phyloP scores from a whole-genome alignment of 1,140 invertebrate genomes.

The Macrotrachela quadricornifera region DNA sequence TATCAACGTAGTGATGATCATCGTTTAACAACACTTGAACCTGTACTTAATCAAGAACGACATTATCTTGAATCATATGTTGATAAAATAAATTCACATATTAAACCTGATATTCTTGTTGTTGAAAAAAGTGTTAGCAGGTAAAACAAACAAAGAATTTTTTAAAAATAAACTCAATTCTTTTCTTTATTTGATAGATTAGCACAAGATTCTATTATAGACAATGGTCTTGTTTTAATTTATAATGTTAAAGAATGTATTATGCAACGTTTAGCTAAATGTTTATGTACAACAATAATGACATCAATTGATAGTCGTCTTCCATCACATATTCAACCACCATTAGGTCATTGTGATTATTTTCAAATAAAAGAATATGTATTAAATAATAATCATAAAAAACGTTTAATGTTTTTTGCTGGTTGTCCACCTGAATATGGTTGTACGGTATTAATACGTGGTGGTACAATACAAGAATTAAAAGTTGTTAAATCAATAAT shows the following conservation, averaged over 20 bases:
- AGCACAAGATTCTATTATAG: slow-evolving; percentile 62
- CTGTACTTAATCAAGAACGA: slow-evolving; percentile 48
- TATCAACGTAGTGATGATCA: slow-evolving; percentile 70
- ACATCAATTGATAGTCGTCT: slow-evolving; percentile 71
- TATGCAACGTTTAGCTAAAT: slow-evolving; percentile 56
- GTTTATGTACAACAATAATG: slow-evolving; percentile 61
- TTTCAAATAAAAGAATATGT: slow-evolving; percentile 52
- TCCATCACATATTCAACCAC: slow-evolving; percentile 42
- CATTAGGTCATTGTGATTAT: slow-evolving; percentile 60
- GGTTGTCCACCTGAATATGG: slow-evolving; percentile 63
- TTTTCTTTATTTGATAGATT: slow-evolving; percentile 20
- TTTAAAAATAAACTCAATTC: background rate
- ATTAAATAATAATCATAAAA: slow-evolving; percentile 31
- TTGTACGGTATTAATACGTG: slow-evolving; percentile 65
- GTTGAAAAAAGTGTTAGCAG: slow-evolving; percentile 70
- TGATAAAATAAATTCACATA: slow-evolving; percentile 51
- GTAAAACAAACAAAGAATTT: slow-evolving; percentile 6
- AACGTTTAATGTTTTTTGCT: slow-evolving; percentile 81
- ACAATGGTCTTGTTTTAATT: slow-evolving; percentile 57
- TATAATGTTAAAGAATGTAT: slow-evolving; percentile 64
- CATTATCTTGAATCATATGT: slow-evolving; percentile 69
- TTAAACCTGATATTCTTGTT: slow-evolving; percentile 63
- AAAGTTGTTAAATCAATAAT: slow-evolving; percentile 41
- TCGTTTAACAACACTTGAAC: slow-evolving; percentile 67
- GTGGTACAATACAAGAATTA: slow-evolving; percentile 50